A percentile compares a stretch with the other conserved stretches of the same genome.
Evolutionary conservation across 2,797 vertebrate genomes (phyloP).

Genomic region (Platyrinchus mystaceus): DNA sequence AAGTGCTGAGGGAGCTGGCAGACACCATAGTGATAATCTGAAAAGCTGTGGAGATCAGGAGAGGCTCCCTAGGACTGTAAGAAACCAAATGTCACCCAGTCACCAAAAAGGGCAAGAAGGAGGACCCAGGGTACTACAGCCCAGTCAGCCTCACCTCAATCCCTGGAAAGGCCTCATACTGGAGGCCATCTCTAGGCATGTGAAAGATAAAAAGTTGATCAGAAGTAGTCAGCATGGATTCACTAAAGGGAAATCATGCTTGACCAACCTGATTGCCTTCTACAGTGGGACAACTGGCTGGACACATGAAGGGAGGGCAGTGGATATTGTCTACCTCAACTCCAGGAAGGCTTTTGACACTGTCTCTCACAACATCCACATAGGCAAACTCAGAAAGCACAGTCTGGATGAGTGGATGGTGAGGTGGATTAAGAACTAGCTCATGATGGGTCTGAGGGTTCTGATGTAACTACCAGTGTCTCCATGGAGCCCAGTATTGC

Average conservation of each 20-base stretch:
- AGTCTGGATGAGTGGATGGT: neutral
- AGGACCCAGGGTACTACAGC: neutral
- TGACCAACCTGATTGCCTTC: neutral
- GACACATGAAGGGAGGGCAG: neutral
- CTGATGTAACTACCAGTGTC: neutral
- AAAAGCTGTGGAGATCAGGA: neutral
- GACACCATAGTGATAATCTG: neutral
- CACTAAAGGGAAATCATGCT: neutral
- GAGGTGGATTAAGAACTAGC: neutral
- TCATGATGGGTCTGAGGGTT: neutral
- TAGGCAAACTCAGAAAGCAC: neutral
- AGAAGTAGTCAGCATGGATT: neutral
- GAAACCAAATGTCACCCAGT: neutral
- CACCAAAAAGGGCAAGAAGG: neutral
- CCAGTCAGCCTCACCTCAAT: neutral
- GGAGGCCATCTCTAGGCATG: neutral
- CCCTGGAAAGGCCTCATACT: neutral
- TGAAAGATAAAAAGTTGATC: neutral
- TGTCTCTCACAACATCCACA: neutral
- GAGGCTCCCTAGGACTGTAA: neutral
- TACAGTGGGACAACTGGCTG: neutral
- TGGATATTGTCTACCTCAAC: neutral
- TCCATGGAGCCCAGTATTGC: neutral
- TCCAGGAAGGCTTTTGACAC: no score
- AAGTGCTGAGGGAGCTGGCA: neutral